Evolutionary conservation across 2,888 invertebrate species (phyloP).

Genomic region (Sipha maydis): DNA sequence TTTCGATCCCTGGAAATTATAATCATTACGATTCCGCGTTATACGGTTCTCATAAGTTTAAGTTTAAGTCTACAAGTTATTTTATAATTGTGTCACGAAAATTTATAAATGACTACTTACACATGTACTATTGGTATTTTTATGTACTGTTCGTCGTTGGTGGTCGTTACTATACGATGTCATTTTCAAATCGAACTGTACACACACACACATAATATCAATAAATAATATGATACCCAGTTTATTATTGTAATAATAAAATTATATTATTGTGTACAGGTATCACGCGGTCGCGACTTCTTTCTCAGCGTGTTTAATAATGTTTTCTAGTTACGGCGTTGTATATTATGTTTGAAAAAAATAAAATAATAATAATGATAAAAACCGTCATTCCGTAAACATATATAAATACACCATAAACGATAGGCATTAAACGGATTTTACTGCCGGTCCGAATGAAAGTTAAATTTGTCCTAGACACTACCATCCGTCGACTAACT

Average conservation of each 20-base stretch:
- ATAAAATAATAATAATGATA: not conserved
- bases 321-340: not conserved
- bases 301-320: too few species aligned
- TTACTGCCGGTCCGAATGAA: slow-evolving; percentile 8
- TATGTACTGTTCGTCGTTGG: not conserved
- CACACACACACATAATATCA: not conserved
- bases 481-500: not conserved
- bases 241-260: not conserved
- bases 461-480: slow-evolving; percentile 18
- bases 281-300: not conserved
- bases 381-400: not conserved
- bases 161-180: not conserved
- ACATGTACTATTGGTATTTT: not conserved
- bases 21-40: too few species aligned
- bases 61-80: too few species aligned
- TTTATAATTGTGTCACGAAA: not conserved
- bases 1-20: too few species aligned
- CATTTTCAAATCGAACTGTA: not conserved
- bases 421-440: not conserved
- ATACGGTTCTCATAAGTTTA: too few species aligned
- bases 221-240: not conserved
- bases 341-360: not conserved
- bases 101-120: not conserved
- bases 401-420: not conserved
- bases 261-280: not conserved